Base-by-base conservation (phyloP, 2,113 vertebrate genomes). In the Clarias gariepinus region DNA sequence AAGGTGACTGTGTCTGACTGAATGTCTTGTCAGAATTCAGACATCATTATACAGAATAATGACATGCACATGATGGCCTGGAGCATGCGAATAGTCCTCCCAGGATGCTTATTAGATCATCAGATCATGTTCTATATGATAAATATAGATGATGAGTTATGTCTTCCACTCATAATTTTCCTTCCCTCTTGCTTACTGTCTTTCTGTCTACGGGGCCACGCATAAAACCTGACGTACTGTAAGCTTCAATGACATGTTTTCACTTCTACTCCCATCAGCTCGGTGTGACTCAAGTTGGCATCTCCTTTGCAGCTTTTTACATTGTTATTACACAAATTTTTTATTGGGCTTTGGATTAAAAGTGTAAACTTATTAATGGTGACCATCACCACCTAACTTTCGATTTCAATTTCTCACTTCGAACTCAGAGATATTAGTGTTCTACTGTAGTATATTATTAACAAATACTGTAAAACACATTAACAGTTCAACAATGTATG, bases 161-260 rank as follows among this genome's bases (percentile, higher is more conserved):
- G 71, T n/a, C 30, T 68, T 28, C n/a, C 28, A 60, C 52, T 41
- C 66, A 53, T 53, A 28, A 61, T 36, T 71, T 53, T 55, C 36
- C 30, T 47, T 60, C 69, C 19, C 64, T 30, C 4, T 30, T 33
- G 25, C 73, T 57, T 61, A 19, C 30, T 52, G 28, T 79, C 74
- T 60, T 36, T 68, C 53, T 28, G 25, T 79, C 68, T 80, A 57
- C 55, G 41, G 41, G 73, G 83, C 85, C 66, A 73, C 73, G 47
- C 63, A 55, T 63, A 71, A 36, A 64, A 47, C 41, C 4, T 47
- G 61, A 83, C 68, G n/a, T 36, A 36, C 33, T 1, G 55, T 83
- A 63, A 86, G 63, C 28, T 61, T 81, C 76, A 63, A 47, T 86
- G 88, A 89, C 88, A 89, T 73, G 55, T 89, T 83, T 79, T 89